Base-by-base conservation (phyloP, 2,888 invertebrate species). In the Sceliomorpha sp. region DNA sequence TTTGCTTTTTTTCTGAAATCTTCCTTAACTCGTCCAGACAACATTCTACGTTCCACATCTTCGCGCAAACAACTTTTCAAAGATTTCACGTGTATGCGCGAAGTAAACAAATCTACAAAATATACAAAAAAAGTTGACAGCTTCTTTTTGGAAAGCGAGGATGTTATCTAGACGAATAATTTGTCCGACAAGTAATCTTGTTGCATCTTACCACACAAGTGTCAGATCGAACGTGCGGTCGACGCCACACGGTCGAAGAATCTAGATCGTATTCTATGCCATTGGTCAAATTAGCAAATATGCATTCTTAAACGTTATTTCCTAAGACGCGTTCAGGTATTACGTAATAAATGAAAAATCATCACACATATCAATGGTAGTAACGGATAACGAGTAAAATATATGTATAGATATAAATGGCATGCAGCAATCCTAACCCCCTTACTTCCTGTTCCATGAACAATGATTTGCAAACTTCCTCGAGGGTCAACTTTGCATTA, bases 131-230 rank as follows among this genome's bases (percentile, higher is more conserved):
- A n/a, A n/a, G n/a, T n/a, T n/a, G n/a, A n/a, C n/a, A n/a, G n/a
- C n/a, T n/a, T n/a, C n/a, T n/a, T n/a, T 20, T 20, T 2, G 20
- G 3, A 20, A 20, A 20, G 20, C 20, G 5, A 40, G 13, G 1
- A 10, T 9, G 37, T 55, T 53, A 42, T 48, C 45, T 42, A 63
- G 40, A 55, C 47, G 63, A 36, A 34, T 47, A 20, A 9, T 3
- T 17, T 24, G n/a, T n/a, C 24, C 4, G 37, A 29, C 37, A 29
- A 44, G n/a, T 44, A 44, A 51, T 26, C 45, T 55, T 39, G 47
- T 39, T 44, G 29, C 42, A 60, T 44, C 67, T 66, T 66, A 59
- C 53, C 66, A 53, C 66, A 53, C 27, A 58, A 45, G 27, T 64
- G 42, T 50, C 42, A 47, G 34, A 27, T 31, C 31, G n/a, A 53